Base-by-base conservation (phyloP, 2,797 vertebrate species). In the Lates japonicus region DNA sequence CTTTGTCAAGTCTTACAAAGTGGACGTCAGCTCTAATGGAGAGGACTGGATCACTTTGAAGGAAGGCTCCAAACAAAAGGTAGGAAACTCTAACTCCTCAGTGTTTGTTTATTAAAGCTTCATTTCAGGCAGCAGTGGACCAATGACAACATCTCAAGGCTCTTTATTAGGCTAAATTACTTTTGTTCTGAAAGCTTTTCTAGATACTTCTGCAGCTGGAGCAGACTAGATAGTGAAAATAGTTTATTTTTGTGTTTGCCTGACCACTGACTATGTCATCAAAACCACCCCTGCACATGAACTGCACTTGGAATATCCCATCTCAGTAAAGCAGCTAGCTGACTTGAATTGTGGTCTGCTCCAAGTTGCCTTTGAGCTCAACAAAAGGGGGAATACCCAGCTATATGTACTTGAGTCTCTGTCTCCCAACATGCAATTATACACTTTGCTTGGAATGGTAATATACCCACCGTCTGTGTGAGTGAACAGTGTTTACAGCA, bases 1-100 rank as follows among this genome's bases (percentile, higher is more conserved):
- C 86, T 99, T 94, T 0, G 91, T 99, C 88, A 98, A 96, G 90
- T 93, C 96, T 2, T 99, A 99, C 90, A 98, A 97, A 51, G 95
- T 99, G 51, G 98, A 99, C 11, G 96, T 99, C 72, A 99, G 98
- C 93, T 98, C 98, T 65, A 99, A 99, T 0, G 98, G 98, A 65
- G 98, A 99, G 80, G 98, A 99, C 93, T 99, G 98, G 98, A 97
- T 99, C 93, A 97, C 97, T 25, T 81, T 99, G 84, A 99, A 99
- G 86, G 98, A 99, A 75, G 97, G 96, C 85, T 96, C 96, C 72
- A 99, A 98, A 74, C 96, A 97, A 89, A 95, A 97, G 84, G 98
- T 99, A 94, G 90, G 92, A 72, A 19, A 31, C 20, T 6, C 13
- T 39, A 14, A 29, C 11, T 67, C 22, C 31, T 29, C 13, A 35